Conservation (phyloP, 2,888 invertebrate genomes). For the Cheilosia urbana region DNA sequence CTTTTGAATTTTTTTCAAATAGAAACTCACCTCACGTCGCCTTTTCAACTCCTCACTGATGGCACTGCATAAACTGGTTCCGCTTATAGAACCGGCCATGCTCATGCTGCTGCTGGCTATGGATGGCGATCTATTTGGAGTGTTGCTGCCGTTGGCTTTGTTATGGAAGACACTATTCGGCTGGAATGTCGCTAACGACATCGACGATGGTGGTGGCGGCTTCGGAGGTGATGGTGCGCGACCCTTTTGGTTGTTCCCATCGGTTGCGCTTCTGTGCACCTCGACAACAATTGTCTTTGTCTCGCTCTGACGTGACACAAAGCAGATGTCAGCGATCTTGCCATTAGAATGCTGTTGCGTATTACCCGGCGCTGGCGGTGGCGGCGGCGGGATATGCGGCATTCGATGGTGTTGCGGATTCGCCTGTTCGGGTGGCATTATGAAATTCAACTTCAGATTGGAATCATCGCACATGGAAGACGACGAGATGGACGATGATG, state of each 20-base stretch:
- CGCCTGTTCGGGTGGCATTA: constrained; percentile 65
- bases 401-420: constrained; percentile 64
- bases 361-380: constrained; percentile 57
- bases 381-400: constrained; percentile 75
- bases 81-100: constrained; percentile 78
- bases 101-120: constrained; percentile 75
- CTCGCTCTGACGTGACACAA: constrained; percentile 84
- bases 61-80: constrained; percentile 86
- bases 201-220: constrained; percentile 76
- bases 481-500: constrained; percentile 61
- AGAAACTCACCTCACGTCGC: constrained; percentile 86
- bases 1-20: neutral
- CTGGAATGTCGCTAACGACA: constrained; percentile 50
- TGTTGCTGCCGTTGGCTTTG: constrained; percentile 33
- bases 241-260: constrained; percentile 68
- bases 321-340: constrained; percentile 83
- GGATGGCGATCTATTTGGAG: constrained; percentile 72
- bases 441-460: constrained; percentile 60
- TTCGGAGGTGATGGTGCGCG: constrained; percentile 81
- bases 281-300: constrained; percentile 90
- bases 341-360: constrained; percentile 71
- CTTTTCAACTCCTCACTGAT: constrained; percentile 89
- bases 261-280: constrained; percentile 86
- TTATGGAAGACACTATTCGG: constrained; percentile 24
- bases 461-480: constrained; percentile 66